phyloP scores from a whole-genome alignment of 2,888 invertebrate species.

The Limenitis camilla region DNA sequence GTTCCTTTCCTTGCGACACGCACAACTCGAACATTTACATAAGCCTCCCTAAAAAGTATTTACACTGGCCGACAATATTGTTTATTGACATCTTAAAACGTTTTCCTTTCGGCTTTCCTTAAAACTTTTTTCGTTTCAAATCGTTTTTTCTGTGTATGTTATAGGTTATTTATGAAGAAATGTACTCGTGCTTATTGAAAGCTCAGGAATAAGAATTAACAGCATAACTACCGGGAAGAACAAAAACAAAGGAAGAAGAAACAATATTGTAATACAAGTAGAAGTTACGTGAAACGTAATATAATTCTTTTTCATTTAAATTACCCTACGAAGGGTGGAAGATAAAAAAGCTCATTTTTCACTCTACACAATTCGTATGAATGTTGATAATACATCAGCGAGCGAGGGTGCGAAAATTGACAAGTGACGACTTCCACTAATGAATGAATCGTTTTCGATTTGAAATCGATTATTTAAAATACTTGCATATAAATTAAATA shows the following conservation, averaged over 20 bases:
- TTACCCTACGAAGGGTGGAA: not conserved
- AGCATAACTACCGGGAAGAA: too few species aligned
- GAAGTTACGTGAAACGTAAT: not conserved
- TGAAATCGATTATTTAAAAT: not conserved
- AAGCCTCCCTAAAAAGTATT: conserved; percentile 15
- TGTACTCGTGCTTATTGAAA: too few species aligned
- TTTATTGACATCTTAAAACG: conserved; percentile 13
- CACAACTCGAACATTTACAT: conserved; percentile 11
- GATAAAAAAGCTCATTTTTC: conserved; percentile 5
- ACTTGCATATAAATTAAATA: not conserved
- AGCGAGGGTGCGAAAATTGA: conserved; percentile 9
- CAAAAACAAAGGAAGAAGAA: too few species aligned
- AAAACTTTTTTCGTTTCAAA: not conserved
- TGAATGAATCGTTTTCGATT: conserved; percentile 10
- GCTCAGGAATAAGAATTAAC: too few species aligned
- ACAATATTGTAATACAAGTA: not conserved
- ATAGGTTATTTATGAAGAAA: not conserved
- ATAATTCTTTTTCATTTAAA: too few species aligned
- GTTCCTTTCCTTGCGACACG: conserved; percentile 2
- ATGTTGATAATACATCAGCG: conserved; percentile 6
- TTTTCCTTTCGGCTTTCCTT: conserved; percentile 3
- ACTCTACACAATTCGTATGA: conserved; percentile 1
- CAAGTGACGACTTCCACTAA: conserved; percentile 16
- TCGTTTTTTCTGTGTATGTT: not conserved
- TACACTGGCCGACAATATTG: conserved; percentile 10